phyloP scores from a whole-genome alignment of 2,888 invertebrate species.

The Dyspetes luteomarginatus region DNA sequence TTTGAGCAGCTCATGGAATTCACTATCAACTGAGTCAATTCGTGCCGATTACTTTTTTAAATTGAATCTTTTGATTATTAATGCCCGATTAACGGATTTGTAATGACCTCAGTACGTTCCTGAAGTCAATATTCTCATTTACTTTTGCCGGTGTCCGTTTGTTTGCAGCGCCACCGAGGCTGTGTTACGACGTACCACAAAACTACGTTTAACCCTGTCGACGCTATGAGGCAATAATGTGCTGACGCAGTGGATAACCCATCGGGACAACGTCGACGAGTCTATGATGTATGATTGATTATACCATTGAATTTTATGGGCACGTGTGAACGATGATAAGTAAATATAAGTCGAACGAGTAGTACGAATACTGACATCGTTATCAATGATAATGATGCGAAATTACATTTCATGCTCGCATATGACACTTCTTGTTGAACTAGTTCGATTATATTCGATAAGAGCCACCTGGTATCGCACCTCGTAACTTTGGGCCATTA shows the following conservation, averaged over 20 bases:
- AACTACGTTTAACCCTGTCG: not conserved
- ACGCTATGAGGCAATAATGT: constrained; percentile 10
- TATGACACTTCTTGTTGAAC: not conserved
- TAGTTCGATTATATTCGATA: too few species aligned
- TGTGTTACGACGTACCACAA: constrained; percentile 35
- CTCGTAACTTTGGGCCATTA: too few species aligned
- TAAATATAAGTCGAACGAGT: not conserved
- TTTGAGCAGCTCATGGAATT: too few species aligned
- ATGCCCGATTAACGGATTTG: constrained; percentile 77
- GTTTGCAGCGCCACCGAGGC: constrained; percentile 16
- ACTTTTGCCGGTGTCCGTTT: constrained; percentile 35
- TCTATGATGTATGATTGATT: not conserved
- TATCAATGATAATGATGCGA: not conserved
- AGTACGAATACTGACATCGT: not conserved
- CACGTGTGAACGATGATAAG: not conserved
- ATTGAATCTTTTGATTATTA: constrained; percentile 80
- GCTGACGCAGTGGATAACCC: not conserved
- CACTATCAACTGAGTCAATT: too few species aligned
- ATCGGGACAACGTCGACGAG: not conserved
- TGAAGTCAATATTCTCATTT: not conserved
- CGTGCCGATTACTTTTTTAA: too few species aligned
- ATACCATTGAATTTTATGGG: too few species aligned
- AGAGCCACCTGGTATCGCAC: too few species aligned
- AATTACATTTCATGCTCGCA: too few species aligned
- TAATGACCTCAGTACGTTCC: constrained; percentile 29